Evolutionary conservation across 2,888 invertebrate genomes (phyloP).

Genomic region (Acrocyrtus sp.): DNA sequence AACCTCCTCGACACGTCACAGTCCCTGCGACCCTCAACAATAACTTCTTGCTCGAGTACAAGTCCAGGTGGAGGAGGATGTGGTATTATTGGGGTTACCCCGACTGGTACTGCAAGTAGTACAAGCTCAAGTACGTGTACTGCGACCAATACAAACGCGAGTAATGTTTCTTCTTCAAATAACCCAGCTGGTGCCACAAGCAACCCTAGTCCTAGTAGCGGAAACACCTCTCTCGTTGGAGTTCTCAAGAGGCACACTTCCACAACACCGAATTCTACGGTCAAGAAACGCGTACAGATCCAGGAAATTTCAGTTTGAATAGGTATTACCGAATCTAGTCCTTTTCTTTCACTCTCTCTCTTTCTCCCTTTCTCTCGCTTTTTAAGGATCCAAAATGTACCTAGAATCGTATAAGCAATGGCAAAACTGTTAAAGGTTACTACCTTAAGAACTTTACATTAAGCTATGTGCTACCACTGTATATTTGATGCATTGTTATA

Average conservation of each 20-base stretch:
- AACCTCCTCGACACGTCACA: constrained; percentile 48
- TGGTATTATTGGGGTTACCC: constrained; percentile 25
- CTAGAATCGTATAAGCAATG: neutral
- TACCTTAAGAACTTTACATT: no score
- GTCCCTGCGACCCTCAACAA: constrained; percentile 40
- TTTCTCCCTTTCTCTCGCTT: neutral
- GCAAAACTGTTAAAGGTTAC: neutral
- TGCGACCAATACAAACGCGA: constrained; percentile 45
- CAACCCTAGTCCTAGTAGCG: constrained; percentile 63
- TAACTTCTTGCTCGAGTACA: constrained; percentile 43
- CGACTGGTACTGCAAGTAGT: constrained; percentile 37
- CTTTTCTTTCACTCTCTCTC: constrained; percentile 4
- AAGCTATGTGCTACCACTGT: neutral
- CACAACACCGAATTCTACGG: constrained; percentile 66
- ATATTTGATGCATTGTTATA: neutral
- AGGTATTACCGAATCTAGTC: constrained; percentile 12
- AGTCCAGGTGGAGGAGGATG: constrained; percentile 30
- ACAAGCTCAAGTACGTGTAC: constrained; percentile 47
- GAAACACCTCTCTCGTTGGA: constrained; percentile 64
- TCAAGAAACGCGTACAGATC: constrained; percentile 90
- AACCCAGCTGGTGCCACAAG: constrained; percentile 71
- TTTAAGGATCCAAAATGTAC: neutral
- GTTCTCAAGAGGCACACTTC: constrained; percentile 65
- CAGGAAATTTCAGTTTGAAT: constrained; percentile 86
- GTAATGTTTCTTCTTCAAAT: constrained; percentile 40